Percentiles rank a stretch among this genome's conserved stretches.
These are phyloP conservation scores for Zaprionus camerounensis DNA, from an alignment of 1,140 invertebrate genomes.

Conservation along the genomic window DNA sequence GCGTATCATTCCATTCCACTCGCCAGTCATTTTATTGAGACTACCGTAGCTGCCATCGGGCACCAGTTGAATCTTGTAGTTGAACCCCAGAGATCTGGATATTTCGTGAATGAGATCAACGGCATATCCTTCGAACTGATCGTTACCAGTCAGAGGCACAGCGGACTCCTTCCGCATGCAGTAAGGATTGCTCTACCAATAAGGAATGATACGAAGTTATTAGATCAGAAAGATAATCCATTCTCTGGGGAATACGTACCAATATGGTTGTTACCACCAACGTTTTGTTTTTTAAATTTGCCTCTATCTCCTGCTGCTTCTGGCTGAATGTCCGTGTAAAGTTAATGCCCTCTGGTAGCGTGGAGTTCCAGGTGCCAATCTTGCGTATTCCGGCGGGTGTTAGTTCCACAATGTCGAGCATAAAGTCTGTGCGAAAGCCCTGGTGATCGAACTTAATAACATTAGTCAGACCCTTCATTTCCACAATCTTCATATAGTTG, in stretches of 20 bases:
- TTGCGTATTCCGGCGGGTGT: slow-evolving; percentile 91
- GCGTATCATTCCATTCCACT: slow-evolving; percentile 98
- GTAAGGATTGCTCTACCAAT: slow-evolving; percentile 93
- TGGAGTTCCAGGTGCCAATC: slow-evolving; percentile 95
- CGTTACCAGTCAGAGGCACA: slow-evolving; percentile 91
- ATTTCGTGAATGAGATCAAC: slow-evolving; percentile 95
- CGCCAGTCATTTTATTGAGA: slow-evolving; percentile 89
- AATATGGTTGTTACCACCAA: slow-evolving; percentile 95
- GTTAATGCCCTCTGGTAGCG: slow-evolving; percentile 90
- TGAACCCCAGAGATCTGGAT: slow-evolving; percentile 94
- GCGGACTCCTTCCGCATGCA: slow-evolving; percentile 95
- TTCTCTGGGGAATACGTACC: slow-evolving; percentile 86
- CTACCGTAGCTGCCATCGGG: slow-evolving; percentile 93
- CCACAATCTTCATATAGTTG: slow-evolving; percentile 99
- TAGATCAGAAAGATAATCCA: background rate
- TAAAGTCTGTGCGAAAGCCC: slow-evolving; percentile 95
- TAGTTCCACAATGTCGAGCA: slow-evolving; percentile 95
- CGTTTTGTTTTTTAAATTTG: slow-evolving; percentile 96
- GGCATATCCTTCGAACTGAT: slow-evolving; percentile 94
- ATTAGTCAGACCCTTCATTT: slow-evolving; percentile 95
- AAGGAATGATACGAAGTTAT: background rate
- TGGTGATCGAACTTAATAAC: slow-evolving; percentile 97
- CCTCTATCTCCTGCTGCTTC: slow-evolving; percentile 92
- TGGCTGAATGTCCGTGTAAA: slow-evolving; percentile 95
- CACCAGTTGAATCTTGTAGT: slow-evolving; percentile 93